A percentile compares a stretch with the other conserved stretches of the same genome.
phyloP scores from a whole-genome alignment of 1,140 invertebrate species.

The Drosophila albomicans region DNA sequence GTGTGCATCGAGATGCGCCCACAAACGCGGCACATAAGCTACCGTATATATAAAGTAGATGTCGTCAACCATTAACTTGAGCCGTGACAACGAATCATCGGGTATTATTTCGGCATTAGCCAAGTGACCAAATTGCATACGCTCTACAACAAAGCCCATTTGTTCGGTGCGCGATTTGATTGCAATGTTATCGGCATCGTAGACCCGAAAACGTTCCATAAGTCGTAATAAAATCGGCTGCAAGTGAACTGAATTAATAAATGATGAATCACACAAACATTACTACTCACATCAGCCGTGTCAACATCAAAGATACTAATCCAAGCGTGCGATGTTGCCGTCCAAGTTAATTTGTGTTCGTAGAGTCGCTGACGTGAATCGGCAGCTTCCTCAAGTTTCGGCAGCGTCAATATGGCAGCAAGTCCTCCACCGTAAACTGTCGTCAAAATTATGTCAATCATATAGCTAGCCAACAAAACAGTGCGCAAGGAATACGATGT shows the following conservation, averaged over 20 bases:
- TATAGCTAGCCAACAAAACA: slow-evolving; percentile 68
- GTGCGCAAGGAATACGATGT: slow-evolving; percentile 60
- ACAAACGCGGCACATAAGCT: slow-evolving; percentile 70
- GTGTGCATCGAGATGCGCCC: slow-evolving; percentile 57
- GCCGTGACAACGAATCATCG: slow-evolving; percentile 58
- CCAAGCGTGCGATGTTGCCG: slow-evolving; percentile 67
- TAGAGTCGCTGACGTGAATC: slow-evolving; percentile 71
- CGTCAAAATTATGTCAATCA: slow-evolving; percentile 77
- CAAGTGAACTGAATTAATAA: not conserved
- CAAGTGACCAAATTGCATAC: slow-evolving; percentile 72
- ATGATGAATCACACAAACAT: not conserved
- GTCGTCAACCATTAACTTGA: slow-evolving; percentile 78
- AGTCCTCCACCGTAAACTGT: slow-evolving; percentile 77
- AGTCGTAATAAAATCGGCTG: slow-evolving; percentile 58
- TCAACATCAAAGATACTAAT: slow-evolving; percentile 44
- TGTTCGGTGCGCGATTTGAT: slow-evolving; percentile 58
- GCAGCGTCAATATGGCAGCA: slow-evolving; percentile 70
- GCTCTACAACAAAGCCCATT: slow-evolving; percentile 76
- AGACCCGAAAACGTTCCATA: slow-evolving; percentile 52
- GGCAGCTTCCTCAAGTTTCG: slow-evolving; percentile 72
- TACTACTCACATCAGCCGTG: slow-evolving; percentile 54
- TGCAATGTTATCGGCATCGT: slow-evolving; percentile 47
- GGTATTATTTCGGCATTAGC: slow-evolving; percentile 65
- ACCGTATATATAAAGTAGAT: slow-evolving; percentile 63
- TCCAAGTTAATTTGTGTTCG: slow-evolving; percentile 67